Evolutionary conservation across 2,797 vertebrate genomes (phyloP).

Genomic region (Acanthurus lineatus): DNA sequence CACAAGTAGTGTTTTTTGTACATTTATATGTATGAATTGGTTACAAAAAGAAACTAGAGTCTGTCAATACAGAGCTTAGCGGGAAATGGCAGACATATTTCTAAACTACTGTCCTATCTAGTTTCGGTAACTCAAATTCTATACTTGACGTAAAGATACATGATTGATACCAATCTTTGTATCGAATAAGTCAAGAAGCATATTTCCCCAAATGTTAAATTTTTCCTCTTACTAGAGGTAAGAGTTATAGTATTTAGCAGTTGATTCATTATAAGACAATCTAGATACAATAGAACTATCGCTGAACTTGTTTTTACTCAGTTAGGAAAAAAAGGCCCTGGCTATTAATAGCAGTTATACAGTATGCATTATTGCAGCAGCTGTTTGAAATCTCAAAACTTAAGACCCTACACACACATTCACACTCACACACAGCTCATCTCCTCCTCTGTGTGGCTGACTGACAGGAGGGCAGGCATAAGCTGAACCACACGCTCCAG

Average conservation of each 20-base stretch:
- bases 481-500: constrained; percentile 65
- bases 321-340: neutral
- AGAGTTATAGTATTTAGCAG: neutral
- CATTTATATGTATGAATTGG: neutral
- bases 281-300: constrained; percentile 13
- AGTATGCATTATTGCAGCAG: constrained; percentile 42
- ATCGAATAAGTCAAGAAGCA: neutral
- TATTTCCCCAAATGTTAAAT: constrained; percentile 2
- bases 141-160: neutral
- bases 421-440: constrained; percentile 12
- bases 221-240: neutral
- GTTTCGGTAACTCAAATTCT: neutral
- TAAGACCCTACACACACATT: constrained; percentile 15
- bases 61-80: neutral
- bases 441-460: constrained; percentile 59
- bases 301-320: constrained; percentile 16
- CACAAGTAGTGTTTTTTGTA: neutral
- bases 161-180: neutral
- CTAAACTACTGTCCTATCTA: neutral
- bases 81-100: neutral
- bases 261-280: constrained; percentile 20
- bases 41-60: neutral
- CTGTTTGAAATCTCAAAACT: constrained; percentile 53
- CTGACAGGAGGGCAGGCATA: constrained; percentile 66
- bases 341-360: constrained; percentile 41